Percentiles rank a stretch among this genome's conserved stretches.
phyloP scores from a whole-genome alignment of 1,140 invertebrate species.

The Ceratina australensis region DNA sequence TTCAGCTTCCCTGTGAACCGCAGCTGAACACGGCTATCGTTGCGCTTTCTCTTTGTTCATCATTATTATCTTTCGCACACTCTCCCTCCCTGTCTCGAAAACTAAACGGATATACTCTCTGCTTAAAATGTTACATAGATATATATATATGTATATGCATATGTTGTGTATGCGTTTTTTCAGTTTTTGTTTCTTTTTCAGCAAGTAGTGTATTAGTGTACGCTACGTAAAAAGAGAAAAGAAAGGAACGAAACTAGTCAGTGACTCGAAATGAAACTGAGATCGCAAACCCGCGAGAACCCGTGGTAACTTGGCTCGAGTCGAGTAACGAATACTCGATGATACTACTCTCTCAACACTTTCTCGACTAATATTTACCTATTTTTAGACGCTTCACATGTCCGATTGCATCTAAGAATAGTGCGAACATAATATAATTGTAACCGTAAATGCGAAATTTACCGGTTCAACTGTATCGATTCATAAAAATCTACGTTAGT shows the following conservation, averaged over 20 bases:
- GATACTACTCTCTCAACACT: background rate
- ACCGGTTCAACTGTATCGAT: too few species aligned
- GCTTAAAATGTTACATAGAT: slow-evolving; percentile 60
- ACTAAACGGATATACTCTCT: slow-evolving; percentile 60
- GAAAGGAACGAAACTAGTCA: slow-evolving; percentile 30
- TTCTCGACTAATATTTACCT: slow-evolving; percentile 10
- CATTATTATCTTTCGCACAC: background rate
- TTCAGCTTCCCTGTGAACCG: slow-evolving; percentile 41
- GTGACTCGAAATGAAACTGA: slow-evolving; percentile 2
- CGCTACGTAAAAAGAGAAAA: slow-evolving; percentile 48
- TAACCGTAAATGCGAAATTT: background rate
- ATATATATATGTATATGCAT: slow-evolving; percentile 55
- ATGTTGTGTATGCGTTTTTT: slow-evolving; percentile 51
- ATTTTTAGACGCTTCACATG: slow-evolving; percentile 29
- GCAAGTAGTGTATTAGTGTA: slow-evolving; percentile 36
- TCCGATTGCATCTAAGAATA: slow-evolving; percentile 19
- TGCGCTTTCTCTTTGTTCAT: background rate
- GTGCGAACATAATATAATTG: background rate
- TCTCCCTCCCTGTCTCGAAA: slow-evolving; percentile 16
- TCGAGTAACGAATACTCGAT: background rate
- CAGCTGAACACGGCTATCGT: slow-evolving; percentile 30
- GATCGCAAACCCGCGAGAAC: background rate
- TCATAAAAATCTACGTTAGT: too few species aligned
- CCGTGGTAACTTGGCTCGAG: slow-evolving; percentile 14
- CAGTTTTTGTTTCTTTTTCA: background rate